Evolutionary conservation across 1,140 invertebrate genomes (phyloP).

Genomic region (Heliconius melpomene): DNA sequence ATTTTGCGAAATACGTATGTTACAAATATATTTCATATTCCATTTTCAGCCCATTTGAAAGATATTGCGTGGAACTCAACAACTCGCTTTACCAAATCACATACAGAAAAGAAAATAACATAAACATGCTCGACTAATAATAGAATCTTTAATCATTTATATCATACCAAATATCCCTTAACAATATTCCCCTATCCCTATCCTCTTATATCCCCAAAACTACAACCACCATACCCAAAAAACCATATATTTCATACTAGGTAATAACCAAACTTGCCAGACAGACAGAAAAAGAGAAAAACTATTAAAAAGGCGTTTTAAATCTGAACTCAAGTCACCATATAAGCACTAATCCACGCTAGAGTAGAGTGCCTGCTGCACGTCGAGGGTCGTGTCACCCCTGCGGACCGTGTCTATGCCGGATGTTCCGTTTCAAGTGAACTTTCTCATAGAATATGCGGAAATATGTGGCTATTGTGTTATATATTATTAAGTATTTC

Average conservation of each 20-base stretch:
- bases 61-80: too few species aligned
- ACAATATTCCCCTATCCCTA: too few species aligned
- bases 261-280: background rate
- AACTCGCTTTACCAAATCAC: too few species aligned
- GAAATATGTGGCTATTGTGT: background rate
- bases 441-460: slow-evolving; percentile 14
- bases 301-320: slow-evolving; percentile 31
- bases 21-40: too few species aligned
- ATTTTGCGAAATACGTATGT: too few species aligned
- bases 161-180: too few species aligned
- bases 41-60: too few species aligned
- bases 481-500: too few species aligned
- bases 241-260: background rate
- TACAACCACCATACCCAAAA: background rate
- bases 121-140: too few species aligned
- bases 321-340: slow-evolving; percentile 20
- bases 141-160: too few species aligned
- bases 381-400: slow-evolving; percentile 26
- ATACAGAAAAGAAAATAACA: too few species aligned
- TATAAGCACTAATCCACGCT: slow-evolving; percentile 24
- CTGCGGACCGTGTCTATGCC: slow-evolving; percentile 27
- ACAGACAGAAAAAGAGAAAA: slow-evolving; percentile 21
- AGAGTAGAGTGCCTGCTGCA: slow-evolving; percentile 11
- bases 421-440: slow-evolving; percentile 34
- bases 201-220: too few species aligned